Percentiles rank a stretch among this genome's conserved stretches.
Conservation (phyloP, 2,888 invertebrate species). For the Hoplodrina ambigua region DNA sequence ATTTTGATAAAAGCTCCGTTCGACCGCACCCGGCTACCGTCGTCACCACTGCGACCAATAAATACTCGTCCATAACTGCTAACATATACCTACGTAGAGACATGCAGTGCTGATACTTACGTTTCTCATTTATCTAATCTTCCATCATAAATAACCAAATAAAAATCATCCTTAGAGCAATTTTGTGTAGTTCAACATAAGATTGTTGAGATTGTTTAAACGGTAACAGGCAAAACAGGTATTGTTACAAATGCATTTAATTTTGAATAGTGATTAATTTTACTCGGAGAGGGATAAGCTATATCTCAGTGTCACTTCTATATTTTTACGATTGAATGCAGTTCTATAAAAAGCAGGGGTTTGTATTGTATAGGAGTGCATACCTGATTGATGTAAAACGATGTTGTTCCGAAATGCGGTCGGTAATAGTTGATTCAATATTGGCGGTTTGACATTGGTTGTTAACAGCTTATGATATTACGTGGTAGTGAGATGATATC, state of each 20-base stretch:
- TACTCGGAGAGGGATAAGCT: too few species aligned
- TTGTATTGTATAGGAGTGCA: not conserved
- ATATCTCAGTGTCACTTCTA: too few species aligned
- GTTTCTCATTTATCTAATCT: constrained; percentile 15
- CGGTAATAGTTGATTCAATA: constrained; percentile 8
- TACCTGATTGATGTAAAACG: not conserved
- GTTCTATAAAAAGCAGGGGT: not conserved
- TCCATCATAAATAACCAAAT: not conserved
- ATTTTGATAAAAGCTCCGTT: constrained; percentile 90
- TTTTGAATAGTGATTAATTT: not conserved
- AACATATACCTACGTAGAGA: constrained; percentile 32
- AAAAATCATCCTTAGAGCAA: not conserved
- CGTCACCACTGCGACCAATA: constrained; percentile 78
- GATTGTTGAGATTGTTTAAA: too few species aligned
- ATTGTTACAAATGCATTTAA: not conserved
- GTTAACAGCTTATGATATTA: constrained; percentile 6
- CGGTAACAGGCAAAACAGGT: not conserved
- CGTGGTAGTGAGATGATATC: constrained; percentile 4
- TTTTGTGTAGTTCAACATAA: not conserved
- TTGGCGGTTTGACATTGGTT: constrained; percentile 6
- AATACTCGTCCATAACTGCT: constrained; percentile 66
- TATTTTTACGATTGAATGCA: not conserved
- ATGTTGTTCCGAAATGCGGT: not conserved
- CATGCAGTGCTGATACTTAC: constrained; percentile 18
- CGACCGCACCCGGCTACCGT: constrained; percentile 83